phyloP scores from a whole-genome alignment of 2,113 vertebrate genomes.

The Cottus gobio region DNA sequence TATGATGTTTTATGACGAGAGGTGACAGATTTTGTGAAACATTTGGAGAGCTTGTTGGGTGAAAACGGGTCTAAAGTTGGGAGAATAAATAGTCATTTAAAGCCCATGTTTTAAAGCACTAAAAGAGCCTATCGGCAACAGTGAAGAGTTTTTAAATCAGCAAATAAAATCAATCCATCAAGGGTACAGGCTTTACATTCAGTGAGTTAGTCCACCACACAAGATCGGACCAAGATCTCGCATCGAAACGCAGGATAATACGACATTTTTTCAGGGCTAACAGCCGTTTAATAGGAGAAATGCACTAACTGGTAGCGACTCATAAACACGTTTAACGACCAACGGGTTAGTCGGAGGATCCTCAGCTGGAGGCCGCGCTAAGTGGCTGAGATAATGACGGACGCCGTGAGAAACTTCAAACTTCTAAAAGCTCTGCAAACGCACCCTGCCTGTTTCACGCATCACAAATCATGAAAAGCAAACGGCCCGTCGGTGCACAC shows the following conservation, averaged over 20 bases:
- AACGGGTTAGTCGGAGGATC: background rate
- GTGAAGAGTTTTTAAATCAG: background rate
- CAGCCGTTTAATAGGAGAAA: background rate
- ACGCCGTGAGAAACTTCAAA: background rate
- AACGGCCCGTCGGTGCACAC: background rate
- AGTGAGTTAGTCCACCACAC: background rate
- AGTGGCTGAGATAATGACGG: background rate
- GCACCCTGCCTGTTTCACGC: background rate
- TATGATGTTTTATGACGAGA: too few species aligned
- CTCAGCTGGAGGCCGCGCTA: background rate
- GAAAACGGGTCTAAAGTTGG: too few species aligned
- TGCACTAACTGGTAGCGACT: background rate
- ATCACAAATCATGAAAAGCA: background rate
- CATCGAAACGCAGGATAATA: background rate
- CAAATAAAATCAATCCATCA: background rate
- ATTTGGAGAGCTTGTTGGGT: too few species aligned
- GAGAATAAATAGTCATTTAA: too few species aligned
- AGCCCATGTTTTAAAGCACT: background rate
- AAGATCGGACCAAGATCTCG: background rate
- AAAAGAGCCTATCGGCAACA: background rate
- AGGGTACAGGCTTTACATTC: background rate
- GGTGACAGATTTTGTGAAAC: too few species aligned
- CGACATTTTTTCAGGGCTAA: background rate
- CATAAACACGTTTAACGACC: background rate
- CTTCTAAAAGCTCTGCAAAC: background rate